These are phyloP conservation scores for Oreochromis niloticus DNA, from an alignment of 2,113 vertebrate genomes.

Conservation along the genomic window DNA sequence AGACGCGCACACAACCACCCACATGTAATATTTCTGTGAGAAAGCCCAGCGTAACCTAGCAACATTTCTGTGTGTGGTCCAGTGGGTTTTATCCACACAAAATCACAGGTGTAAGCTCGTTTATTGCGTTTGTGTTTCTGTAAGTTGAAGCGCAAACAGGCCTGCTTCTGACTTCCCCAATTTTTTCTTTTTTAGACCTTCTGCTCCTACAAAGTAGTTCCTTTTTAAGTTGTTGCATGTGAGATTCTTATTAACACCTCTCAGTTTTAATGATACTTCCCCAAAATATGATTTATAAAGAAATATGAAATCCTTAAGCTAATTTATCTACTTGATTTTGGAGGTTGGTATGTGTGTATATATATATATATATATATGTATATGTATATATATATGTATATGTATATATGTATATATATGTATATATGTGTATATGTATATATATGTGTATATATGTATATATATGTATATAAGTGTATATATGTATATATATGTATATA, in stretches of 20 bases:
- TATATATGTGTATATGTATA: too few relatives aligned
- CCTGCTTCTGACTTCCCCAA: neutral
- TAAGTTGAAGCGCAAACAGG: neutral
- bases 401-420: too few relatives aligned
- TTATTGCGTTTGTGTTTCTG: neutral
- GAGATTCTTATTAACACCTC: neutral
- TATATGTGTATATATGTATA: too few relatives aligned
- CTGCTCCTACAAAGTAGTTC: neutral
- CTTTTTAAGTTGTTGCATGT: neutral
- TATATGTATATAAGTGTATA: too few relatives aligned
- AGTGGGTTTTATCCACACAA: neutral
- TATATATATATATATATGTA: neutral
- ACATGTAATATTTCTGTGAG: slow-evolving; percentile 3
- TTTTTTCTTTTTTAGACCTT: neutral
- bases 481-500: too few relatives aligned
- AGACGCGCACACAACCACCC: neutral
- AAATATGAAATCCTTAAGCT: neutral
- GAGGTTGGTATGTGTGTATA: neutral
- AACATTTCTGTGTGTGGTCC: slow-evolving; percentile 53
- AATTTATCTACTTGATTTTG: neutral
- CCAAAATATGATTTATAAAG: neutral
- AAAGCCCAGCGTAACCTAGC: slow-evolving; percentile 51
- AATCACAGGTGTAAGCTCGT: neutral
- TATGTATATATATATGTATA: too few relatives aligned
- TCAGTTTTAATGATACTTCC: slow-evolving; percentile 11